Conservation (phyloP, 2,888 invertebrate species). For the Branchipolynoe longqiensis region DNA sequence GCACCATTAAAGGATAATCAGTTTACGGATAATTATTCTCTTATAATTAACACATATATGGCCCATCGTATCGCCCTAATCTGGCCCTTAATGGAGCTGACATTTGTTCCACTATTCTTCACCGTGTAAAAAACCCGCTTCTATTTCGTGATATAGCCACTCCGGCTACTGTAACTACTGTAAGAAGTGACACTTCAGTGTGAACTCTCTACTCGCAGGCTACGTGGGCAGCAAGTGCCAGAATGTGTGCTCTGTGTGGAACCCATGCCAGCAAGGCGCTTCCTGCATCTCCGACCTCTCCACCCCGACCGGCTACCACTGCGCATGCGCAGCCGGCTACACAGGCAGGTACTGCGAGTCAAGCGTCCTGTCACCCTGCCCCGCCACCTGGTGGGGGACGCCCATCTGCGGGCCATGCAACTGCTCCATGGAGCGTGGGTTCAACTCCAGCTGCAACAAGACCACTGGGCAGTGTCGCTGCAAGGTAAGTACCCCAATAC, state of each 20-base stretch:
- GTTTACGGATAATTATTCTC: too few relatives aligned
- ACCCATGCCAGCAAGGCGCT: slow-evolving; percentile 90
- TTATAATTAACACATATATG: too few relatives aligned
- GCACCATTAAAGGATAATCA: too few relatives aligned
- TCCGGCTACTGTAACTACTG: too few relatives aligned
- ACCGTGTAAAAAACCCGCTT: too few relatives aligned
- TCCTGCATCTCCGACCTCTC: slow-evolving; percentile 84
- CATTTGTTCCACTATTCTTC: too few relatives aligned
- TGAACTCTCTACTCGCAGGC: too few relatives aligned
- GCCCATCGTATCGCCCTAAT: too few relatives aligned
- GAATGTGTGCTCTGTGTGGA: slow-evolving; percentile 88
- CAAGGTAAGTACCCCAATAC: slow-evolving; percentile 86
- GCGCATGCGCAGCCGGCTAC: slow-evolving; percentile 89
- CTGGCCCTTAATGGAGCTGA: too few relatives aligned
- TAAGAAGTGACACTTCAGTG: too few relatives aligned
- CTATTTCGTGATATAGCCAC: too few relatives aligned
- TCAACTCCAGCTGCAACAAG: slow-evolving; percentile 94
- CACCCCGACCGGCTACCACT: slow-evolving; percentile 87
- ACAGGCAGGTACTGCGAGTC: slow-evolving; percentile 83
- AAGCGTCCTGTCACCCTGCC: slow-evolving; percentile 85
- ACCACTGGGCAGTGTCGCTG: slow-evolving; percentile 93
- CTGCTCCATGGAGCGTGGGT: slow-evolving; percentile 91
- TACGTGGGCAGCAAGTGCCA: slow-evolving; percentile 85
- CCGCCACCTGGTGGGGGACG: slow-evolving; percentile 96
- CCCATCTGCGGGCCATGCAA: slow-evolving; percentile 96